Evolutionary conservation across 92 coral and sea anemone genomes (phyloP).

Genomic region (Galaxea fascicularis): DNA sequence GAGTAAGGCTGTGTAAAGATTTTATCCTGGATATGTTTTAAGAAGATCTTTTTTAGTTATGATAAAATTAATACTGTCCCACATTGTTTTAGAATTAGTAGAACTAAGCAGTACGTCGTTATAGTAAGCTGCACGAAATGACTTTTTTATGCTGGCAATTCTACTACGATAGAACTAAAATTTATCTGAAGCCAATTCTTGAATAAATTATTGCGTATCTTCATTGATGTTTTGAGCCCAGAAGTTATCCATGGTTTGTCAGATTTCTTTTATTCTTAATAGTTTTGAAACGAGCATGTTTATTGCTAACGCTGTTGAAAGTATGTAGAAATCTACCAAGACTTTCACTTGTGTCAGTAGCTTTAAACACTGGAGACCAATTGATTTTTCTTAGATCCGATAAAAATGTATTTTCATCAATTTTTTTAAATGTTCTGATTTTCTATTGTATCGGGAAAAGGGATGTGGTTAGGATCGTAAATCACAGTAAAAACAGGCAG

Average conservation of each 20-base stretch:
- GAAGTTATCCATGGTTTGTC: slow-evolving; percentile 14
- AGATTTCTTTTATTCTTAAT: neutral
- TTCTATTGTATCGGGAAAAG: too few species aligned
- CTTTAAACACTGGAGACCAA: too few species aligned
- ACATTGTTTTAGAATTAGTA: neutral
- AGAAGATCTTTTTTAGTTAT: neutral
- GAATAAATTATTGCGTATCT: neutral
- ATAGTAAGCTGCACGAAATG: neutral
- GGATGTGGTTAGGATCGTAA: too few species aligned
- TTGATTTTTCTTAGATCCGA: too few species aligned
- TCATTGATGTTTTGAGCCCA: neutral
- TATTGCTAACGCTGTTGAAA: neutral
- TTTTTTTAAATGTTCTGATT: too few species aligned
- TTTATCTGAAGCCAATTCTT: neutral
- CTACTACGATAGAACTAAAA: neutral
- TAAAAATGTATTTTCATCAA: too few species aligned
- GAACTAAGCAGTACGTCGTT: neutral
- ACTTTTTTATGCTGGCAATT: neutral
- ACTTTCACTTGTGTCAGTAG: too few species aligned
- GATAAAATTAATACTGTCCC: neutral
- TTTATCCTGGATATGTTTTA: neutral
- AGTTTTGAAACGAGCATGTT: neutral
- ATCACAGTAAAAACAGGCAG: too few species aligned
- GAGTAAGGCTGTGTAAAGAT: neutral
- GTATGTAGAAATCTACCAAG: neutral